Conservation (phyloP, 2,888 invertebrate genomes). For the Pinctada fucata region DNA sequence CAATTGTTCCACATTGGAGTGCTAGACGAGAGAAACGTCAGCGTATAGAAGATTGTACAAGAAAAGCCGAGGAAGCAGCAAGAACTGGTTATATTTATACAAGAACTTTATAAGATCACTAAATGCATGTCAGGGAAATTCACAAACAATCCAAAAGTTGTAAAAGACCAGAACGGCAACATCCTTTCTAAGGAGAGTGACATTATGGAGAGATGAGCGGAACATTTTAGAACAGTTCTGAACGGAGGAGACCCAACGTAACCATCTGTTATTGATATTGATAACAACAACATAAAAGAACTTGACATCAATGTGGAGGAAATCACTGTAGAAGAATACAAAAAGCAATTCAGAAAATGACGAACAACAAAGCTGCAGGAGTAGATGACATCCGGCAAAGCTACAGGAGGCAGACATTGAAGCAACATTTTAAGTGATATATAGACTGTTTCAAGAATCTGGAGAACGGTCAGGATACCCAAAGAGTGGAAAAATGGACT, state of each 20-base stretch:
- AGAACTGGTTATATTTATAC: slow-evolving; percentile 19
- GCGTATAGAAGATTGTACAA: background rate
- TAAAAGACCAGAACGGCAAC: slow-evolving; percentile 23
- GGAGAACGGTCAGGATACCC: background rate
- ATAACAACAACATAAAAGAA: background rate
- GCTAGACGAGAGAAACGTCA: background rate
- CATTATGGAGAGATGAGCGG: slow-evolving; percentile 18
- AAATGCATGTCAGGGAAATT: slow-evolving; percentile 12
- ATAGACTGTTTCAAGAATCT: slow-evolving; percentile 1
- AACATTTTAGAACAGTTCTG: slow-evolving; percentile 22
- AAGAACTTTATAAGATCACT: slow-evolving; percentile 18
- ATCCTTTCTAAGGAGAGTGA: slow-evolving; percentile 22
- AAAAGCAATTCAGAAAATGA: slow-evolving; percentile 11
- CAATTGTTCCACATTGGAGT: too few relatives aligned
- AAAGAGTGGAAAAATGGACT: background rate
- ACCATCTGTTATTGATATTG: slow-evolving; percentile 7
- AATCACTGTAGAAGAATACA: slow-evolving; percentile 11
- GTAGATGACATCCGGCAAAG: slow-evolving; percentile 12
- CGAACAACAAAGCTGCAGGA: slow-evolving; percentile 8
- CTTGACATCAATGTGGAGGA: slow-evolving; percentile 12
- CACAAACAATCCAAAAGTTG: slow-evolving; percentile 2
- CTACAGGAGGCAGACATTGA: slow-evolving; percentile 4
- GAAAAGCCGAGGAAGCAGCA: slow-evolving; percentile 2
- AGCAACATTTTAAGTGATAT: background rate
- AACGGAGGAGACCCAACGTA: slow-evolving; percentile 13